These are phyloP conservation scores for Ptiloglossa arizonensis DNA, from an alignment of 1,140 invertebrate species.

Conservation along the genomic window DNA sequence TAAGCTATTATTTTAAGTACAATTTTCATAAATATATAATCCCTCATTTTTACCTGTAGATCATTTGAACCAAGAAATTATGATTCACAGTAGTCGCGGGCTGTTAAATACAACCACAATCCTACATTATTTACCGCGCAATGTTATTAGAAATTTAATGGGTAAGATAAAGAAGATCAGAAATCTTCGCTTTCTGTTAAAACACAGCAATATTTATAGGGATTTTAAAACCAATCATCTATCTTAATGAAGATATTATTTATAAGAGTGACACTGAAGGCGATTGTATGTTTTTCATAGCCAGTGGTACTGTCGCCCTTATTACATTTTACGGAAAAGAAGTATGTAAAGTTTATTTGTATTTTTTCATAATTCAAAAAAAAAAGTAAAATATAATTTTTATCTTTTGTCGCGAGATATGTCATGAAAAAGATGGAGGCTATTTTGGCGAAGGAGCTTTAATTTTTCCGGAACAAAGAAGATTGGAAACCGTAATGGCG, in stretches of 20 bases:
- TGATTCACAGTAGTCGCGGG: conserved; percentile 58
- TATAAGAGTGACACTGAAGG: conserved; percentile 78
- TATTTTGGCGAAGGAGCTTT: conserved; percentile 80
- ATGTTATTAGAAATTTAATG: conserved; percentile 64
- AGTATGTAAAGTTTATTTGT: conserved; percentile 63
- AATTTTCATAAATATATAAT: neutral
- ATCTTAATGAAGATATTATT: conserved; percentile 75
- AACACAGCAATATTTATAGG: conserved; percentile 38
- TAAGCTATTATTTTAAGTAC: neutral
- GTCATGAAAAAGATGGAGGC: conserved; percentile 80
- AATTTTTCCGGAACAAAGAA: conserved; percentile 58
- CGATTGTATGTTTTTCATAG: conserved; percentile 84
- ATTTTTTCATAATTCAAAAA: neutral
- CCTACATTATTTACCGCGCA: conserved; percentile 65
- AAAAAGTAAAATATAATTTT: conserved; percentile 1
- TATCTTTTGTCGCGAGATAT: conserved; percentile 72
- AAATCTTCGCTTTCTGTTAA: conserved; percentile 18
- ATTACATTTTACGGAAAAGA: conserved; percentile 82
- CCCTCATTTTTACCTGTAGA: conserved; percentile 45
- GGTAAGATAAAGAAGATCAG: conserved; percentile 47
- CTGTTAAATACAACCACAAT: conserved; percentile 64
- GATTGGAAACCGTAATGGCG: conserved; percentile 69
- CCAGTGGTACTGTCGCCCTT: conserved; percentile 82
- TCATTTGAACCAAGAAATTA: conserved; percentile 71
- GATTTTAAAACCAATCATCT: conserved; percentile 65